Base-by-base conservation (phyloP, 2,113 vertebrate species). In the Microcebus murinus region DNA sequence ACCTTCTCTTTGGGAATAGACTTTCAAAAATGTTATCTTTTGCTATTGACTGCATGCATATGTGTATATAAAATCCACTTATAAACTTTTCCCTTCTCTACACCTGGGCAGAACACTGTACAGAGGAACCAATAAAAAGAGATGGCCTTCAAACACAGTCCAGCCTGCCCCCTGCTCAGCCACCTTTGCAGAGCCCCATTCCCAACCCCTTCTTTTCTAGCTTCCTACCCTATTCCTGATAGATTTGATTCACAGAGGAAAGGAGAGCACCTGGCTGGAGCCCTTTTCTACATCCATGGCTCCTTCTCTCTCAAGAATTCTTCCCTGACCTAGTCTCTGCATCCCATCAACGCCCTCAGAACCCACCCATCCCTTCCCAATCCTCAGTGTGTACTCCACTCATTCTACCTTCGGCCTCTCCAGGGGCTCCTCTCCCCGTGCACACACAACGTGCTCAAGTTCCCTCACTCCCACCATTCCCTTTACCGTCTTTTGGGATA, bases 21-120 rank as follows among this genome's bases (percentile, higher is more conserved):
- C 36, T 76, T 93, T 80, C 71, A 71, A 90, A 82, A 90, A 42
- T 80, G 25, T 70, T 94, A 87, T 23, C 48, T 91, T 85, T 89
- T 76, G 76, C 74, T 80, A 89, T 5, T 50, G 34, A 68, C 55
- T 70, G 11, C 21, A 67, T 50, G 18, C 39, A n/a, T 71, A 61
- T 68, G 29, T 87, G 8, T 77, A 17, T 45, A 42, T 73, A 95
- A 90, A 90, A 80, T n/a, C 55, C 82, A 45, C 1, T 27, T 90
- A 76, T 11, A 84, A 89, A 42, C 3, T 8, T 63, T 29, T 8
- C 83, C 71, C 45, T 83, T 77, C 23, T 63, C 39, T 82, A n/a
- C 8, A 63, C 11, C 67, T 34, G 18, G 52, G 36, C 80, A 63
- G 36, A 73, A 65, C 73, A 90, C 31, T 21, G 4, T 8, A 52